A percentile compares a stretch with the other conserved stretches of the same genome.
These are phyloP conservation scores for Pseudomyrmex flavicornis DNA, from an alignment of 1,140 invertebrate genomes.

Conservation along the genomic window DNA sequence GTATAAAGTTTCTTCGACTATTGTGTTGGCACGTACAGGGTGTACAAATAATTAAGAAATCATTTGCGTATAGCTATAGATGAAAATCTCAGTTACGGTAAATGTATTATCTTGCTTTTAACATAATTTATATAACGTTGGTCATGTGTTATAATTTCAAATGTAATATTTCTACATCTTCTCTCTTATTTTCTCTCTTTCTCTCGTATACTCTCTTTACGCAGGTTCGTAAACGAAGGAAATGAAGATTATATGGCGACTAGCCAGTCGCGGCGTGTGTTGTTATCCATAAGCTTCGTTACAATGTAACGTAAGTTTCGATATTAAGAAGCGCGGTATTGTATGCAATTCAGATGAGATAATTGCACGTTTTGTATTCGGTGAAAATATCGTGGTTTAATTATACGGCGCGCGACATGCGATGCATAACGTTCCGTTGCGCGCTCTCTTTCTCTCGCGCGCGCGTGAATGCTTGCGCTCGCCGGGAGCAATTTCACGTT, in stretches of 20 bases:
- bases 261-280: not conserved
- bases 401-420: constrained; percentile 49
- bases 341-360: constrained; percentile 50
- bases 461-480: constrained; percentile 4
- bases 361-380: constrained; percentile 58
- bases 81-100: too few species aligned
- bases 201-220: constrained; percentile 10
- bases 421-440: constrained; percentile 41
- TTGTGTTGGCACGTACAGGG: not conserved
- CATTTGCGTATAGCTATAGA: too few species aligned
- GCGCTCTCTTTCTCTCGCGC: not conserved
- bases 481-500: constrained; percentile 21
- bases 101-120: too few species aligned
- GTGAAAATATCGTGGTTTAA: constrained; percentile 58
- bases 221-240: constrained; percentile 37
- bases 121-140: too few species aligned
- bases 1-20: not conserved
- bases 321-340: constrained; percentile 46
- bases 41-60: too few species aligned
- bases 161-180: too few species aligned
- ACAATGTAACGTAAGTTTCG: constrained; percentile 38
- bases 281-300: not conserved
- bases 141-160: too few species aligned
- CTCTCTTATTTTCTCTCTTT: not conserved
- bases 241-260: constrained; percentile 18